phyloP scores from a whole-genome alignment of 2,797 vertebrate species.

The Sebastes miniatus region DNA sequence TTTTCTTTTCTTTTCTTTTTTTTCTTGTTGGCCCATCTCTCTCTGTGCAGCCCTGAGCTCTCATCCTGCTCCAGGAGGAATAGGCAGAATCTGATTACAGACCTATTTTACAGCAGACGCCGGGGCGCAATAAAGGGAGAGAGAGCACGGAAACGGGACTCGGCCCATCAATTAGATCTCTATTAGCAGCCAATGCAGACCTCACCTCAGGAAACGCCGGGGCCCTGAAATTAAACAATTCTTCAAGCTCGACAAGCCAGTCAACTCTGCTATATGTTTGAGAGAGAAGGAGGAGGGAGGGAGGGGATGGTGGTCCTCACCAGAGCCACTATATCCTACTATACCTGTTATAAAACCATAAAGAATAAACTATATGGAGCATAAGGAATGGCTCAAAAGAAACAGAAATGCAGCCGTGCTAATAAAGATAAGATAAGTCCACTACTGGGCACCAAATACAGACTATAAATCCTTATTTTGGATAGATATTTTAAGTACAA shows the following conservation, averaged over 20 bases:
- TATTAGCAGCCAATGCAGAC: constrained; percentile 98
- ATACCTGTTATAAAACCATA: constrained; percentile 8
- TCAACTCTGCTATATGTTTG: constrained; percentile 79
- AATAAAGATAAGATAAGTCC: background rate
- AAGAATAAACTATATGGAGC: background rate
- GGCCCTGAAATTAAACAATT: constrained; percentile 90
- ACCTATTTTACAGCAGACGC: constrained; percentile 99
- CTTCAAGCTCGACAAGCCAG: constrained; percentile 86
- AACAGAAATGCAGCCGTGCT: background rate
- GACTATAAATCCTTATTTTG: background rate
- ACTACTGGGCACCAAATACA: background rate
- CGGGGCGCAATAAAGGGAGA: constrained; percentile 98
- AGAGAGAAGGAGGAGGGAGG: background rate
- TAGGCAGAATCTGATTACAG: constrained; percentile 97
- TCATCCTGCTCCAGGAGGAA: constrained; percentile 95
- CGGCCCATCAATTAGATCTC: constrained; percentile 99
- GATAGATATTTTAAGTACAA: background rate
- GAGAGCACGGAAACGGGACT: constrained; percentile 97
- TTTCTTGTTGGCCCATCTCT: constrained; percentile 62
- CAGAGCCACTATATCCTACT: background rate
- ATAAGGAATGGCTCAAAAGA: background rate
- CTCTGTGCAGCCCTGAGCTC: constrained; percentile 88
- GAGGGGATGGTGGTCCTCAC: background rate
- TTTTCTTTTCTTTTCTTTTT: constrained; percentile 67
- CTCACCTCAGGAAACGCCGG: constrained; percentile 96